Evolutionary conservation across 2,888 invertebrate genomes (phyloP).

Genomic region (Panopea generosa): DNA sequence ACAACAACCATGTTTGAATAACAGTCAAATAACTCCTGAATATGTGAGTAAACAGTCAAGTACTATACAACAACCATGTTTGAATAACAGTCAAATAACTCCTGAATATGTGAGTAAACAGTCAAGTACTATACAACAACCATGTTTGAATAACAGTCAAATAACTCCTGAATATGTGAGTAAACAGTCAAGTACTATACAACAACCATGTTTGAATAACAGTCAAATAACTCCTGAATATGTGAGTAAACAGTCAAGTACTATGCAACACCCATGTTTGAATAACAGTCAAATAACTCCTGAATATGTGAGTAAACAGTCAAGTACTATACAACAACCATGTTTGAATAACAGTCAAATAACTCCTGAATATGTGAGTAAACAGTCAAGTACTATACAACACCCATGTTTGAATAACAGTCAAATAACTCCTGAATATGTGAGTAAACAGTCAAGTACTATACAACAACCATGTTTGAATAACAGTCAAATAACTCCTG

Average conservation of each 20-base stretch:
- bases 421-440: background rate
- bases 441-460: background rate
- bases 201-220: background rate
- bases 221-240: constrained; percentile 86
- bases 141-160: too few species aligned
- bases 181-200: background rate
- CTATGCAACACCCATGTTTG: too few species aligned
- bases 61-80: background rate
- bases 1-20: too few species aligned
- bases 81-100: background rate
- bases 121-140: too few species aligned
- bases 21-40: background rate
- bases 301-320: background rate
- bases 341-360: background rate
- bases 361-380: background rate
- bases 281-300: background rate
- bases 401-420: too few species aligned
- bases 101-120: too few species aligned
- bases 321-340: background rate
- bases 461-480: background rate
- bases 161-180: background rate
- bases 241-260: constrained; percentile 62
- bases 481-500: background rate
- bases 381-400: too few species aligned
- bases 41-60: background rate